Percentiles rank a stretch among this genome's conserved stretches.
Evolutionary conservation across 2,797 vertebrate genomes (phyloP).

Genomic region (Nyctalus aviator): DNA sequence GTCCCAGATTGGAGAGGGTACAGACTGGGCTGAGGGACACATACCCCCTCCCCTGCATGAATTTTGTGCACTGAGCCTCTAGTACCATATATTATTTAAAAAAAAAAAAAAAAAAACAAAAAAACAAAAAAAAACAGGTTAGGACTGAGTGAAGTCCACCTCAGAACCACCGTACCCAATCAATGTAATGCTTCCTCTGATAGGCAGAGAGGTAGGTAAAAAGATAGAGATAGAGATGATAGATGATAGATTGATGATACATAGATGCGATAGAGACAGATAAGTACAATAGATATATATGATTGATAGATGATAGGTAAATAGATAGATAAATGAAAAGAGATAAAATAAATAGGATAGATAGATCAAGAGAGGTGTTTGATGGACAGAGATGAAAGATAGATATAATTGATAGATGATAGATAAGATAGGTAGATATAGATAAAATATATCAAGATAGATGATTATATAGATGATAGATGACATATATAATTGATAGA

Average conservation of each 20-base stretch:
- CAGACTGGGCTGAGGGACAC: no score
- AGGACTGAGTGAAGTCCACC: background rate
- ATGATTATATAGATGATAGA: background rate
- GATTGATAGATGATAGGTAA: background rate
- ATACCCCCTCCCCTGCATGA: no score
- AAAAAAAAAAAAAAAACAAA: no score
- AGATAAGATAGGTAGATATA: background rate
- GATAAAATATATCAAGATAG: background rate
- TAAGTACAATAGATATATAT: background rate
- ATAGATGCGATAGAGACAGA: background rate
- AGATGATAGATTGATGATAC: background rate
- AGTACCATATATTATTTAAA: no score
- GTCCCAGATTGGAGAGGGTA: no score
- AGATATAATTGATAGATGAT: background rate
- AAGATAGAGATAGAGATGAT: background rate
- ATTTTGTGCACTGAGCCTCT: no score
- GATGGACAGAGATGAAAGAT: background rate
- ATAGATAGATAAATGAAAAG: background rate
- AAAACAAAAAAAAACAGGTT: background rate
- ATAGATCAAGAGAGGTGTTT: background rate
- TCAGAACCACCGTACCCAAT: background rate
- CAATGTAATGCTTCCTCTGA: background rate
- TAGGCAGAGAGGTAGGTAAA: background rate
- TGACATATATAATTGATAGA: background rate
- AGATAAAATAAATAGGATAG: background rate